Conservation (phyloP, 2,113 vertebrate genomes). For the Tetraodon nigroviridis region DNA sequence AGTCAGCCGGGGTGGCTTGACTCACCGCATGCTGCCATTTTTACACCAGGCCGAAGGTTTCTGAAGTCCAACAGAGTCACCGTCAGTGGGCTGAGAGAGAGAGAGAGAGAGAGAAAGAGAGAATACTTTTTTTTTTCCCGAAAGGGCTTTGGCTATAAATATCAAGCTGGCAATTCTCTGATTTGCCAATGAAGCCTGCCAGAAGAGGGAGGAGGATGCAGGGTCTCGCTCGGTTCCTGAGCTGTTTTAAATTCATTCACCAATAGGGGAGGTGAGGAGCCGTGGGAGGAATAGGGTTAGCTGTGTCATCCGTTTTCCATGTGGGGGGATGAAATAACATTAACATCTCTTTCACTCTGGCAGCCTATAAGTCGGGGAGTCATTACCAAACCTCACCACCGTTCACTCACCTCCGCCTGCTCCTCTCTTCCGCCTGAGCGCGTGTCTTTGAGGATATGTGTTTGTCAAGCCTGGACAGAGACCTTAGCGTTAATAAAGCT, state of each 20-base stretch:
- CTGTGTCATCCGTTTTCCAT: slow-evolving; percentile 60
- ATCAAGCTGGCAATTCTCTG: slow-evolving; percentile 65
- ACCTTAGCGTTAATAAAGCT: slow-evolving; percentile 21
- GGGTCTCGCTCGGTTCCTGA: slow-evolving; percentile 51
- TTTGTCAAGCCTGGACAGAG: not conserved
- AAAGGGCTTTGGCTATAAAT: slow-evolving; percentile 68
- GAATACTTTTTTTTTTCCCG: slow-evolving; percentile 47
- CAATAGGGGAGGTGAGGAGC: slow-evolving; percentile 26
- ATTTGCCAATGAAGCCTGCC: slow-evolving; percentile 64
- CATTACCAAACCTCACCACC: slow-evolving; percentile 17
- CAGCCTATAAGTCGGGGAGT: slow-evolving; percentile 54
- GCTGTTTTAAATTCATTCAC: slow-evolving; percentile 63
- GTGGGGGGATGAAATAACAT: slow-evolving; percentile 60
- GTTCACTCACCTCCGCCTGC: slow-evolving; percentile 26
- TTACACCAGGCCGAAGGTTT: slow-evolving; percentile 65
- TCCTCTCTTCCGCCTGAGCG: slow-evolving; percentile 3
- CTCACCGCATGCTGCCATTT: slow-evolving; percentile 62
- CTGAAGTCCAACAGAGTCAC: slow-evolving; percentile 61
- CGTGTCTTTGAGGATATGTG: not conserved
- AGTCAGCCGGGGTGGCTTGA: slow-evolving; percentile 47
- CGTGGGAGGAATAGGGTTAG: slow-evolving; percentile 33
- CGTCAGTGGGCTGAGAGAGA: slow-evolving; percentile 56
- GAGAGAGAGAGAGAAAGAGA: slow-evolving; percentile 17
- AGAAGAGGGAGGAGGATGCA: slow-evolving; percentile 43
- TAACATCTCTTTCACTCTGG: slow-evolving; percentile 64